Percentiles rank a stretch among this genome's conserved stretches.
phyloP scores from a whole-genome alignment of 2,113 vertebrate genomes.

The Mormyrus lacerda region DNA sequence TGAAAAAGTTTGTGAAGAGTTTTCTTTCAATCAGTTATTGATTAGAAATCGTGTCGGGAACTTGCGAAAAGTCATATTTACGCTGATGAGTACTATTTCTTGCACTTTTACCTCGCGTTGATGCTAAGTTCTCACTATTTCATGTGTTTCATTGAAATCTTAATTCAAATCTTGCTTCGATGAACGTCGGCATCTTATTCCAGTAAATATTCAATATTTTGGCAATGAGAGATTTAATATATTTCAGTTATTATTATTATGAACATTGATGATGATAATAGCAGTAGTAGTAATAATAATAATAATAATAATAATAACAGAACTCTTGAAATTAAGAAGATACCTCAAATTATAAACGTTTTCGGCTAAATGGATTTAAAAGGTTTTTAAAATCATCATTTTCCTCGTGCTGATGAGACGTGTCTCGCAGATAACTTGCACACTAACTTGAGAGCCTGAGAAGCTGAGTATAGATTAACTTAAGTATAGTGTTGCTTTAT shows the following conservation, averaged over 20 bases:
- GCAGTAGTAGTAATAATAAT: not conserved
- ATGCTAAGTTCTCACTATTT: not conserved
- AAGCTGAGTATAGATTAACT: not conserved
- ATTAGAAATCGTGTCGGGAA: not conserved
- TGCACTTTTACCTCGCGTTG: not conserved
- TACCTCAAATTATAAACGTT: not conserved
- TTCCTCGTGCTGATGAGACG: not conserved
- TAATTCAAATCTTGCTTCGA: not conserved
- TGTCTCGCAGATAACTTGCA: not conserved
- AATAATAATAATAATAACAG: not conserved
- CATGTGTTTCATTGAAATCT: not conserved
- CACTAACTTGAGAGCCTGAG: not conserved
- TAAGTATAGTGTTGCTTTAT: not conserved
- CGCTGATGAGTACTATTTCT: not conserved
- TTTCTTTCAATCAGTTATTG: not conserved
- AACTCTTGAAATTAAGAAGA: not conserved
- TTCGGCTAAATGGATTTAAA: not conserved
- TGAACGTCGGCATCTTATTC: not conserved
- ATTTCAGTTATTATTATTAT: not conserved
- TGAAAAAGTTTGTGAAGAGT: not conserved
- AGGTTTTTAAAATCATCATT: not conserved
- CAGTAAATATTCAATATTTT: not conserved
- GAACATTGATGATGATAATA: not conserved
- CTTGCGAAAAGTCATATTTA: not conserved
- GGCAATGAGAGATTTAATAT: not conserved